These are phyloP conservation scores for Ormyrus pomaceus DNA, from an alignment of 2,888 invertebrate genomes.

Conservation along the genomic window DNA sequence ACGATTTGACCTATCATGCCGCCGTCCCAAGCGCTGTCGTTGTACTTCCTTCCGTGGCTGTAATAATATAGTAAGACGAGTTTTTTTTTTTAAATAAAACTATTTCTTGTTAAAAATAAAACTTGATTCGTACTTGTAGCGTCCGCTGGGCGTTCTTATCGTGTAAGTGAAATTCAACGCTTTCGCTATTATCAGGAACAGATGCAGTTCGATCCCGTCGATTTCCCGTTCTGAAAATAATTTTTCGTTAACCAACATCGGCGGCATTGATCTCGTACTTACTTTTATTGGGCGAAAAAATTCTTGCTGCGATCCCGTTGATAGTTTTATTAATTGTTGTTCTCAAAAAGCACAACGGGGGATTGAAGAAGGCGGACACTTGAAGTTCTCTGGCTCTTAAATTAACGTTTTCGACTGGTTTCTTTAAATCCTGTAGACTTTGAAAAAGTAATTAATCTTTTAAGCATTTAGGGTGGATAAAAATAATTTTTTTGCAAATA, in stretches of 20 bases:
- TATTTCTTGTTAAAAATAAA: too few relatives aligned
- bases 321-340: constrained; percentile 61
- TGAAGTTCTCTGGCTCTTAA: constrained; percentile 64
- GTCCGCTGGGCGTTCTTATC: constrained; percentile 62
- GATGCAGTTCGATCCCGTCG: constrained; percentile 68
- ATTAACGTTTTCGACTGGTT: constrained; percentile 46
- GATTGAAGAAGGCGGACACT: constrained; percentile 63
- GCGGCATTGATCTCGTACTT: constrained; percentile 21
- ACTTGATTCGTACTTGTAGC: constrained; percentile 59
- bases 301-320: constrained; percentile 60
- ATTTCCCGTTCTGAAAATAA: constrained; percentile 61
- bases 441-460: not conserved
- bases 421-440: not conserved
- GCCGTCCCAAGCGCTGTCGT: constrained; percentile 64
- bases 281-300: constrained; percentile 64
- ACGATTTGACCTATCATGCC: constrained; percentile 66
- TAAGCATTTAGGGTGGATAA: too few relatives aligned
- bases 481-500: not conserved
- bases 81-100: too few relatives aligned
- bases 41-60: constrained; percentile 66
- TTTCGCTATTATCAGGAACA: constrained; percentile 67
- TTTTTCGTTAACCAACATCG: not conserved
- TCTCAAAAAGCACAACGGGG: constrained; percentile 66
- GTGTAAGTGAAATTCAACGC: constrained; percentile 69
- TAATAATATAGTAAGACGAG: not conserved